Conservation (phyloP, 2,797 vertebrate species). For the Enteromius mattozi region DNA sequence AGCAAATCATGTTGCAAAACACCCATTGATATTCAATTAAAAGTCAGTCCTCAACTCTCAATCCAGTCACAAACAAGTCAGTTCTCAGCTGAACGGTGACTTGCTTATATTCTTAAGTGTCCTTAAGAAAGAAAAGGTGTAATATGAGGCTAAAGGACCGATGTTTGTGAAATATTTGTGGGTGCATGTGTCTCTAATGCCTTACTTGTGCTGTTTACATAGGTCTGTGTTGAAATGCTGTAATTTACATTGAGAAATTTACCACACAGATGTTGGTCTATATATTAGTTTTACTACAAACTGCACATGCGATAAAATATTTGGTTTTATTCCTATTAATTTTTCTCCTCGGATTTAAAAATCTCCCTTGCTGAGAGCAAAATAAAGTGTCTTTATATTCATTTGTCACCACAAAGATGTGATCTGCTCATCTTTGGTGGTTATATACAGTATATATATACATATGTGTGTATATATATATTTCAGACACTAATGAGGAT, state of each 20-base stretch:
- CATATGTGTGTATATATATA: neutral
- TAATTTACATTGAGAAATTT: neutral
- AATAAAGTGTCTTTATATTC: neutral
- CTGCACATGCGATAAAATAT: neutral
- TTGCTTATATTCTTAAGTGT: constrained; percentile 18
- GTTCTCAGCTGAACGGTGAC: neutral
- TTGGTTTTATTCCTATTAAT: neutral
- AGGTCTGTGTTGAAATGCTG: neutral
- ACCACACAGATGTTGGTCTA: neutral
- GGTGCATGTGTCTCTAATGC: neutral
- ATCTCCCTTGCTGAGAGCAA: neutral
- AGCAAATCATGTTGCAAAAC: neutral
- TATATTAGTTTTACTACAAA: neutral
- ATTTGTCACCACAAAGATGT: neutral
- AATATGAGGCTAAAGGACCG: neutral
- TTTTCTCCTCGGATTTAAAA: neutral
- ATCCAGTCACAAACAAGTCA: neutral
- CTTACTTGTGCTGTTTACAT: constrained; percentile 26
- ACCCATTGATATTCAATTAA: neutral
- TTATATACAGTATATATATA: neutral
- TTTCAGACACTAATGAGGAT: neutral
- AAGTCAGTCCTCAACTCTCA: neutral
- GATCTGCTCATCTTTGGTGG: neutral
- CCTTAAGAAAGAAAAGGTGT: neutral
- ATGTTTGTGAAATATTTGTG: constrained; percentile 7